Percentiles rank a stretch among this genome's conserved stretches.
Conservation (phyloP, 2,797 vertebrate species). For the Artibeus jamaicensis region DNA sequence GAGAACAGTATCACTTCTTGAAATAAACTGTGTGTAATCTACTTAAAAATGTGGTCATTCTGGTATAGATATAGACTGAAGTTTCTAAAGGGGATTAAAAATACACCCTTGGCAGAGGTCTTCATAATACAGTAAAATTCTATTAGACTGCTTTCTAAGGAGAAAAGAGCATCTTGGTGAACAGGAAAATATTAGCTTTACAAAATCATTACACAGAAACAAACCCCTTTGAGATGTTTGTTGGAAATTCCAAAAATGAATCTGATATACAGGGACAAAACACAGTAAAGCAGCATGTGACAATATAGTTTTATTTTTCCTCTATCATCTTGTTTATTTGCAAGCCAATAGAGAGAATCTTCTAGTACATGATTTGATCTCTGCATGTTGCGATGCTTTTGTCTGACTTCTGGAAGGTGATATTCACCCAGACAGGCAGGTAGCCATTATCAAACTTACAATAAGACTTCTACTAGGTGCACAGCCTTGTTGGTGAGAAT, state of each 20-base stretch:
- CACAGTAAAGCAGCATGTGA: background rate
- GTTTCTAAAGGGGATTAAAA: constrained; percentile 28
- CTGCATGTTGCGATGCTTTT: background rate
- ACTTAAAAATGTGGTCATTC: constrained; percentile 17
- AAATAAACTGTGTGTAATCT: background rate
- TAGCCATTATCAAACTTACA: background rate
- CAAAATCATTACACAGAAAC: background rate
- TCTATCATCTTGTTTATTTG: background rate
- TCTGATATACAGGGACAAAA: background rate
- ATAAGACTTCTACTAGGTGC: background rate
- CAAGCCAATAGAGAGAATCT: constrained; percentile 9
- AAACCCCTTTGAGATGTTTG: background rate
- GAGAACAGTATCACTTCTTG: constrained; percentile 18
- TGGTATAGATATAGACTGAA: background rate
- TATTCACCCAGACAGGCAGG: background rate
- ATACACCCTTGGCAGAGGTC: background rate
- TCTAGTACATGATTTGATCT: background rate
- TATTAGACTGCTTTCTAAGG: constrained; percentile 39
- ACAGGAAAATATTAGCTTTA: constrained; percentile 39
- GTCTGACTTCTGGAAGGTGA: background rate
- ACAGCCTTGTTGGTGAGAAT: constrained; percentile 15
- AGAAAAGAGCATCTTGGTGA: constrained; percentile 10
- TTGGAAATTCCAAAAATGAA: constrained; percentile 34
- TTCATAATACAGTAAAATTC: constrained; percentile 22
- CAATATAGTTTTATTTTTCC: background rate